phyloP scores from a whole-genome alignment of 2,888 invertebrate species.

The Prosapia bicincta region DNA sequence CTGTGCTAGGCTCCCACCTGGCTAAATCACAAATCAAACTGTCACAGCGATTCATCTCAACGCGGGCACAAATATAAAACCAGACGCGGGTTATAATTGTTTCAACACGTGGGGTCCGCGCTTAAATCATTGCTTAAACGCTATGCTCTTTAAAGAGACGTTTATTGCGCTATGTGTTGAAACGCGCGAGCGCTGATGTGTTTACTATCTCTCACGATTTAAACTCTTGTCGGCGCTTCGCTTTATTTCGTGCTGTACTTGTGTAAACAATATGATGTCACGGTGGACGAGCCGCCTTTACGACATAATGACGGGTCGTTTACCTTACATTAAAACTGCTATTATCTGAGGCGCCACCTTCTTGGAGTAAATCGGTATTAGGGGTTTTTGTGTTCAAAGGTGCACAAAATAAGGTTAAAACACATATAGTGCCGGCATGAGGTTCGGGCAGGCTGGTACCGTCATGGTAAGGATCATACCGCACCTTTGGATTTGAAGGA shows the following conservation, averaged over 20 bases:
- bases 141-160: neutral
- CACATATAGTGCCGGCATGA: no score
- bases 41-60: neutral
- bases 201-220: neutral
- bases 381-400: no score
- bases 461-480: no score
- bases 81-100: neutral
- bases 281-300: neutral
- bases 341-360: neutral
- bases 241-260: neutral
- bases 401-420: no score
- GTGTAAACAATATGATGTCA: neutral
- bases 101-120: neutral
- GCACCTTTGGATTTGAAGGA: no score
- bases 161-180: neutral
- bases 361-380: no score
- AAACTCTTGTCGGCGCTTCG: neutral
- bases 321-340: neutral
- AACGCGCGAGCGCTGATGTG: neutral
- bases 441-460: no score
- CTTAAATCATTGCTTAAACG: neutral
- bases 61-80: neutral
- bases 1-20: neutral
- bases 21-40: constrained; percentile 2
- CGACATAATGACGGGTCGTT: neutral